Evolutionary conservation across 2,888 invertebrate species (phyloP).

Genomic region (Torymus texanus): DNA sequence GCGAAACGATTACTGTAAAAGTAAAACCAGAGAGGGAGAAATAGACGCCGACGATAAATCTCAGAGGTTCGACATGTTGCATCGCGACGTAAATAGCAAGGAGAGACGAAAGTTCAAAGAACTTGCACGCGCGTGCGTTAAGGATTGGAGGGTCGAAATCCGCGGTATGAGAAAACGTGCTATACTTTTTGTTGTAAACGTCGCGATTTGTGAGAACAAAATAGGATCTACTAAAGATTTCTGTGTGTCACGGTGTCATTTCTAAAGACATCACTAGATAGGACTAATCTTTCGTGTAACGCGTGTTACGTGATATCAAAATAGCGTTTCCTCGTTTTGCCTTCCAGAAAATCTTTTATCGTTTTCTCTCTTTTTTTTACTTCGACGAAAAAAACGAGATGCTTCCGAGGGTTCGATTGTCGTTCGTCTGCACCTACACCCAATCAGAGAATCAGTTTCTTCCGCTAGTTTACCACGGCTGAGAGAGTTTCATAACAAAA

Average conservation of each 20-base stretch:
- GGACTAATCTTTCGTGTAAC: conserved; percentile 24
- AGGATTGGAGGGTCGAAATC: conserved; percentile 15
- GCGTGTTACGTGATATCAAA: not conserved
- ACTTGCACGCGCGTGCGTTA: not conserved
- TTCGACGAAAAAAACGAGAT: not conserved
- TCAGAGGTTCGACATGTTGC: not conserved
- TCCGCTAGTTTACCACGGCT: conserved; percentile 20
- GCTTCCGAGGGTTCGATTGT: conserved; percentile 24
- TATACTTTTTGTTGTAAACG: conserved; percentile 17
- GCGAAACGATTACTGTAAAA: conserved; percentile 5
- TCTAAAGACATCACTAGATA: conserved; percentile 39
- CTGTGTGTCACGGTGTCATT: conserved; percentile 35
- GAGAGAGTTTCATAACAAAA: conserved; percentile 47
- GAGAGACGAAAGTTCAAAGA: not conserved
- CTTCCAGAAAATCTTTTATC: conserved; percentile 12
- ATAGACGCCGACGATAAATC: conserved; percentile 18
- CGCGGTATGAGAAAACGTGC: not conserved
- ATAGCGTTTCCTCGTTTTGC: not conserved
- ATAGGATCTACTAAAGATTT: conserved; percentile 22
- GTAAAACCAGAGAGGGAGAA: not conserved
- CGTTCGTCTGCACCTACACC: no score
- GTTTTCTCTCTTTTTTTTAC: conserved; percentile 27
- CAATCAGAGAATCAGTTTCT: conserved; percentile 31
- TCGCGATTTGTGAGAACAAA: conserved; percentile 17
- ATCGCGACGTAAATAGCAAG: not conserved